Conservation (phyloP, 1,140 invertebrate species). For the Helicoverpa armigera region DNA sequence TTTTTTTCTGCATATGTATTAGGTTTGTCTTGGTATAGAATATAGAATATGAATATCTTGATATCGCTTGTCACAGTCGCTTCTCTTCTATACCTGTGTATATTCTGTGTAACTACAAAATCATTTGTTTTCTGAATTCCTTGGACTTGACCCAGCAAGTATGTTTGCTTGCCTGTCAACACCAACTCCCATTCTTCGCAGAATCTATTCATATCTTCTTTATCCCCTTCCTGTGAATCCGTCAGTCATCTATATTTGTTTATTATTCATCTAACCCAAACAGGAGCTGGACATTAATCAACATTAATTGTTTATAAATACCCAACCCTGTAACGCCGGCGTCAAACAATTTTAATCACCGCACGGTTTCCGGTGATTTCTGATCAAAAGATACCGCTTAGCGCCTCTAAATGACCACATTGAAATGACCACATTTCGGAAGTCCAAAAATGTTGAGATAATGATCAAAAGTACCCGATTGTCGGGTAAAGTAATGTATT, state of each 20-base stretch:
- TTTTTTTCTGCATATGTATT: no score
- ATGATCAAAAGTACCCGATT: constrained; percentile 37
- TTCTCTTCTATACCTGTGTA: no score
- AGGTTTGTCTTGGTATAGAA: no score
- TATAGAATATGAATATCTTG: no score
- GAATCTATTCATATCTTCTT: background rate
- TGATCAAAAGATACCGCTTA: constrained; percentile 40
- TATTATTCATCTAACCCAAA: background rate
- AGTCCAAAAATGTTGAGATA: constrained; percentile 48
- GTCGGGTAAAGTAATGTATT: constrained; percentile 29
- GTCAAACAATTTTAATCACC: constrained; percentile 41
- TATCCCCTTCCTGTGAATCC: background rate
- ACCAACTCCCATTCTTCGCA: no score
- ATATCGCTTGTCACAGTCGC: no score
- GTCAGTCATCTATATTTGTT: no score
- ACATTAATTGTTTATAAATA: constrained; percentile 5
- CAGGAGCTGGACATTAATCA: background rate
- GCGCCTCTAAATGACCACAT: constrained; percentile 31
- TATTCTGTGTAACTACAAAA: no score
- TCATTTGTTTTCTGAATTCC: no score
- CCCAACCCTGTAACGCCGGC: constrained; percentile 19
- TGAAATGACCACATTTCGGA: constrained; percentile 43
- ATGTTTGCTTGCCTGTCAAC: no score
- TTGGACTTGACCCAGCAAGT: no score
- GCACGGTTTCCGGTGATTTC: constrained; percentile 35